These are phyloP conservation scores for Amblyopsis hoosieri DNA, from an alignment of 2,797 vertebrate genomes.

Conservation along the genomic window DNA sequence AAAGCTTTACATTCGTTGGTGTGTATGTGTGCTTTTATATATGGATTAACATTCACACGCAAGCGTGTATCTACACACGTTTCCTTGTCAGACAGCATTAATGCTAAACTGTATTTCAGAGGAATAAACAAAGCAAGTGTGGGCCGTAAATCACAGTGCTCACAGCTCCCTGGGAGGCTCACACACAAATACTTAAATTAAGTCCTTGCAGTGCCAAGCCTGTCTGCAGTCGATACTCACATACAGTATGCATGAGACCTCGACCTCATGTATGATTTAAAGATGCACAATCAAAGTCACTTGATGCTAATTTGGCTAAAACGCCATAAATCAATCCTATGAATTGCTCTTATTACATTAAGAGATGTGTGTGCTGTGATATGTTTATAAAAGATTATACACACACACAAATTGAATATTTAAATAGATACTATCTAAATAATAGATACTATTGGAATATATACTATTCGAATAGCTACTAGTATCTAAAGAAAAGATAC, in stretches of 20 bases:
- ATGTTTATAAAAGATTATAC: background rate
- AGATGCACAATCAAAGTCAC: constrained; percentile 27
- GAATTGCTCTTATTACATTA: constrained; percentile 2
- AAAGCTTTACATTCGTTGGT: no score
- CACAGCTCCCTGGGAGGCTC: constrained; percentile 20
- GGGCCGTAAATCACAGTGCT: constrained; percentile 12
- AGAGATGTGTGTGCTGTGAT: background rate
- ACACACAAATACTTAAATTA: constrained; percentile 35
- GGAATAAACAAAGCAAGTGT: background rate
- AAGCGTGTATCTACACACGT: no score
- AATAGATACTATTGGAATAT: no score
- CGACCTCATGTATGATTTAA: constrained; percentile 35
- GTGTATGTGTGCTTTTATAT: no score
- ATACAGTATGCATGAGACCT: constrained; percentile 10
- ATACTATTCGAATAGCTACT: no score
- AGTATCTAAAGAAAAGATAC: no score
- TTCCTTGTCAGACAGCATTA: background rate
- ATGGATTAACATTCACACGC: no score
- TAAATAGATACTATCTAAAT: no score
- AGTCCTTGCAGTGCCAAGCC: constrained; percentile 32
- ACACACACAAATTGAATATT: background rate
- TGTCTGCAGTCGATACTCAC: constrained; percentile 2
- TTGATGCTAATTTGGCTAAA: constrained; percentile 34
- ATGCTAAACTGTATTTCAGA: constrained; percentile 19
- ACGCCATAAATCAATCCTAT: constrained; percentile 9